Base-by-base conservation (phyloP, 2,888 invertebrate species). In the Tachina fera region DNA sequence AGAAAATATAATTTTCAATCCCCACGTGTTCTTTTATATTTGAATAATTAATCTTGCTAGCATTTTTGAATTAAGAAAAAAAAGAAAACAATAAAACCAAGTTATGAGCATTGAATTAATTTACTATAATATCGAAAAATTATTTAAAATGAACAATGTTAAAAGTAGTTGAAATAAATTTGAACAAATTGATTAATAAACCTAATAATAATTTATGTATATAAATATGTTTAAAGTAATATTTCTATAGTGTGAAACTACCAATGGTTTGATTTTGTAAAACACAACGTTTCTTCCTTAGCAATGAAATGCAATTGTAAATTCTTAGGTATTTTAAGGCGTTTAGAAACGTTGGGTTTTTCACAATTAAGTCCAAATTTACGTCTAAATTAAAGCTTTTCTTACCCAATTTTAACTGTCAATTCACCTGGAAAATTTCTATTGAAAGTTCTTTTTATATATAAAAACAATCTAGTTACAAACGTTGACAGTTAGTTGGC, bases 1-100 rank as follows among this genome's bases (percentile, higher is more conserved):
- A 65, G 31, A 43, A 72, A 77, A 60, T 79, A 16, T 56, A 75
- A 58, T 58, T 84, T 74, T 56, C 63, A 79, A 70, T 61, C n/a
- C n/a, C 22, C 43, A 14, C 67, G 8, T 43, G 47, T 56, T 39
- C 53, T 77, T 51, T 31, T 31, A 31, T 31, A 31, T 31, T 31
- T 60, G 31, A 61, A 53, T 47, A 22, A 45, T 53, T 47, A 22
- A 45, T 53, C 31, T 67, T 19, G 49, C 39, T 61, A 14, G 31
- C 58, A 31, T 2, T 41, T 31, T 49, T n/a, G 9, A 1, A 10
- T n/a, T 8, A 49, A 56, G 11, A 22, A 39, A 39, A 13, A 9
- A 22, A 39, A n/a, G 31, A 3, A 14, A 39, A 39, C 22, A 39
- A 31, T 31, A 31, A 31, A 31, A 31, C 31, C 31, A 31, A 31